Evolutionary conservation across 1,140 invertebrate genomes (phyloP).

Genomic region (Drosophila pachea): DNA sequence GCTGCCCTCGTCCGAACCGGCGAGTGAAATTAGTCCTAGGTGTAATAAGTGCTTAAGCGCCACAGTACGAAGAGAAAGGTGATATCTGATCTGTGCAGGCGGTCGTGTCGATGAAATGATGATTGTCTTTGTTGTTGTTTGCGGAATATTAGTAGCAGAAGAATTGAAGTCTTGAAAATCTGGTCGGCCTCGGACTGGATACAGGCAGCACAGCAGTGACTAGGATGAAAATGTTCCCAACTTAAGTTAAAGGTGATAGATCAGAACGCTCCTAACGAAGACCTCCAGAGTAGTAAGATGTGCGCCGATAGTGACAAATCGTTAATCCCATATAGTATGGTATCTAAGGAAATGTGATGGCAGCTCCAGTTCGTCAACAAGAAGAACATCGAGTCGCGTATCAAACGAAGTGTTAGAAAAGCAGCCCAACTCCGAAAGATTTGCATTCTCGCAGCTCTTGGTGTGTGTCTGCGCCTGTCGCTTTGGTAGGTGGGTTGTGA

Average conservation of each 20-base stretch:
- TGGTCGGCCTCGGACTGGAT: conserved; percentile 16
- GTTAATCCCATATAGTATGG: conserved; percentile 15
- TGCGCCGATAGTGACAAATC: conserved; percentile 1
- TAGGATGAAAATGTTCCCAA: conserved; percentile 10
- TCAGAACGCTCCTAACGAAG: conserved; percentile 20
- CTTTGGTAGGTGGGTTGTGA: not conserved
- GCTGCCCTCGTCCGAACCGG: conserved; percentile 18
- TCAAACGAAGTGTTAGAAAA: conserved; percentile 1
- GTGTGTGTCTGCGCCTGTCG: no score
- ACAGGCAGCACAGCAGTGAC: not conserved
- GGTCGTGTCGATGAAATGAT: conserved; percentile 44
- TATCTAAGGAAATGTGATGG: conserved; percentile 4
- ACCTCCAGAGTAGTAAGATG: conserved; percentile 21
- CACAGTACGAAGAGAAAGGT: conserved; percentile 24
- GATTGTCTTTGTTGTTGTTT: conserved; percentile 18
- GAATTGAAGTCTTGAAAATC: conserved; percentile 14
- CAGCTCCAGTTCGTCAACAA: conserved; percentile 27
- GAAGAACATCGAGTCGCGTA: conserved; percentile 21
- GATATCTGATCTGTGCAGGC: conserved; percentile 21
- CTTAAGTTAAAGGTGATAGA: conserved; percentile 11
- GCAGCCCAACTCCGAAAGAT: conserved; percentile 22
- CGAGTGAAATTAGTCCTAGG: conserved; percentile 21
- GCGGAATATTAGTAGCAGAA: conserved; percentile 36
- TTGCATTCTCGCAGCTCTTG: not conserved
- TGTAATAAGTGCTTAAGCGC: conserved; percentile 9